These are phyloP conservation scores for Apotomis capreana DNA, from an alignment of 2,888 invertebrate species.

Conservation along the genomic window DNA sequence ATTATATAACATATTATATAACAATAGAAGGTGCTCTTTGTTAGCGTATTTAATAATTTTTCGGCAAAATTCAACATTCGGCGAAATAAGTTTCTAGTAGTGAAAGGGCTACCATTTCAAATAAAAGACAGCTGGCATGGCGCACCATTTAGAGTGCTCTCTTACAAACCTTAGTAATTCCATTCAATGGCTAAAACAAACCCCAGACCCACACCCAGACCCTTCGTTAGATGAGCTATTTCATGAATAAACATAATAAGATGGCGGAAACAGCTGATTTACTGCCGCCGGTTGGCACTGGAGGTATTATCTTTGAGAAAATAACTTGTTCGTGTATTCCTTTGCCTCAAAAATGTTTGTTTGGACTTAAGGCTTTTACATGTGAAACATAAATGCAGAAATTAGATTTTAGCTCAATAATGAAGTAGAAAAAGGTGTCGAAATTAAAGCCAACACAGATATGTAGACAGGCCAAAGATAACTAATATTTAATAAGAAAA, in stretches of 20 bases:
- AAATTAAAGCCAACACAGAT: neutral
- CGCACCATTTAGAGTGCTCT: neutral
- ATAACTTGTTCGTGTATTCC: constrained; percentile 6
- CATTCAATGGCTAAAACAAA: constrained; percentile 23
- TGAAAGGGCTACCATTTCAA: neutral
- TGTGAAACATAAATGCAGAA: neutral
- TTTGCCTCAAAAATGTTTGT: neutral
- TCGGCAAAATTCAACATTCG: too few relatives aligned
- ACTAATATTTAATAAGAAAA: too few relatives aligned
- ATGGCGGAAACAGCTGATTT: constrained; percentile 75
- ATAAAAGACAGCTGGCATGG: neutral
- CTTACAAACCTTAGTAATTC: constrained; percentile 21
- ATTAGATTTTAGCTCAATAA: neutral
- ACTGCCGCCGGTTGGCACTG: constrained; percentile 53
- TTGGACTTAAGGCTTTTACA: neutral
- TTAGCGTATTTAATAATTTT: too few relatives aligned
- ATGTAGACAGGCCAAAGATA: neutral
- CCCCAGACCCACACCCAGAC: constrained; percentile 54
- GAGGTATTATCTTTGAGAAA: constrained; percentile 19
- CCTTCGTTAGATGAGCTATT: constrained; percentile 77
- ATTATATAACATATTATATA: too few relatives aligned
- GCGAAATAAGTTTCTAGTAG: too few relatives aligned
- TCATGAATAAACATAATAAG: constrained; percentile 81
- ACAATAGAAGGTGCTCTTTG: too few relatives aligned
- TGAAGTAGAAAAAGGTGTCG: neutral